Evolutionary conservation across 2,888 invertebrate species (phyloP), one percentile per base, ranked within the genome.

Genomic region (Drosophila bunnanda): DNA sequence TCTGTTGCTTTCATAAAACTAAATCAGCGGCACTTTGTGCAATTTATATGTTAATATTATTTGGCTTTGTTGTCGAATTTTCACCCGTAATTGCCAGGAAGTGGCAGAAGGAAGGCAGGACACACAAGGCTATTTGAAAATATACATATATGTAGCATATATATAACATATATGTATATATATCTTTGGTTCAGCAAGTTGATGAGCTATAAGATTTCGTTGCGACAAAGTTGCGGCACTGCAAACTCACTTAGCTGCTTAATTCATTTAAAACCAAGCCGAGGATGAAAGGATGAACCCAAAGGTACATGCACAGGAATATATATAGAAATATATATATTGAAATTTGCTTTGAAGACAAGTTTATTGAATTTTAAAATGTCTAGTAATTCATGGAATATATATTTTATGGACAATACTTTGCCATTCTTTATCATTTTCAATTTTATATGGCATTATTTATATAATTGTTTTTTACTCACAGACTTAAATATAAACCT

Each of bases 21-120:
- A 77, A 85, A 86, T 86, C 84, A 85, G 85, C 74, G 78, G 82
- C 87, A 84, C 87, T 86, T 84, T 86, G 79, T 81, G 80, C 88
- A 86, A 89, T 89, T 89, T 89, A 88, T 89, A 89, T 88, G 88
- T 82, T 89, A 88, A 89, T 88, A 84, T 84, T 72, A 83, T 85
- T 82, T 86, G 75, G 79, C 80, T 83, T 86, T 83, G 82, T 86
- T 77, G 83, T 76, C 81, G 69, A 81, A 76, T 79, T 73, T 62
- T 39, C 67, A 65, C 70, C 67, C 72, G 75, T 83, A 84, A 83
- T 83, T 83, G 67, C 67, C 52, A 56, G 57, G 66, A 56, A 43
- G 20, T 20, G 36, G 25, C 25, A 25, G 36, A 15, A 10, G 46
- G 28, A 44, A 17, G 25, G 25, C 12, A n/a, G 60, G 48, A 30